Evolutionary conservation across 2,113 vertebrate genomes (phyloP).

Genomic region (Panthera uncia): DNA sequence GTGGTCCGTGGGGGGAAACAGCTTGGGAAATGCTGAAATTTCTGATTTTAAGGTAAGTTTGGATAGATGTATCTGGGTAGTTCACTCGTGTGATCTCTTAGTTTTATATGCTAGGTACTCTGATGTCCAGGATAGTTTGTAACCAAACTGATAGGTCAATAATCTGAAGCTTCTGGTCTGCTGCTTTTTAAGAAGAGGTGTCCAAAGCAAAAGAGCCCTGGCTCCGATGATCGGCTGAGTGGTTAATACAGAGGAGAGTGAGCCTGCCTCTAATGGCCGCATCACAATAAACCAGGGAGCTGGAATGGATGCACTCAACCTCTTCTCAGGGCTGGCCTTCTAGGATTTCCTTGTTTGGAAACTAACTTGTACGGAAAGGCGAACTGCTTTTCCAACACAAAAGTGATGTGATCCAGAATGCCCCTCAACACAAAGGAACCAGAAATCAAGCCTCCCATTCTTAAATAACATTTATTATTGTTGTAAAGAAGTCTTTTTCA

Average conservation of each 20-base stretch:
- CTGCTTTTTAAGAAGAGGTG: background rate
- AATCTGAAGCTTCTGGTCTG: background rate
- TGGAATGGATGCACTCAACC: rapidly evolving
- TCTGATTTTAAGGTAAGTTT: background rate
- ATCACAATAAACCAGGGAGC: background rate
- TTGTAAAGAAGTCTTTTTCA: slow-evolving; percentile 78
- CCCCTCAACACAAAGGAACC: slow-evolving; percentile 46
- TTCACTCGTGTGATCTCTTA: background rate
- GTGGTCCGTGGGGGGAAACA: background rate
- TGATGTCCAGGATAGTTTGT: background rate
- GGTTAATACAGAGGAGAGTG: rapidly evolving
- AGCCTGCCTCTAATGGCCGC: background rate
- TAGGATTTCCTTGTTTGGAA: background rate
- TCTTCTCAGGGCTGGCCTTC: background rate
- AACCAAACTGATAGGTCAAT: background rate
- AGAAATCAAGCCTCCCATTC: slow-evolving; percentile 69
- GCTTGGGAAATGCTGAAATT: background rate
- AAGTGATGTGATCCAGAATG: background rate
- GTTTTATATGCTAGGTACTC: background rate
- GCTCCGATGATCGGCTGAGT: background rate
- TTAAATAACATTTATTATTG: slow-evolving; percentile 81
- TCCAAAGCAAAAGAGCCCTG: background rate
- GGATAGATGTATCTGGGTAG: background rate
- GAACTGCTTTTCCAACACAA: background rate
- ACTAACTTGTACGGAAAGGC: background rate